Evolutionary conservation across 2,888 invertebrate genomes (phyloP), one percentile per base, ranked within the genome.

Genomic region (Epistrophe grossulariae): DNA sequence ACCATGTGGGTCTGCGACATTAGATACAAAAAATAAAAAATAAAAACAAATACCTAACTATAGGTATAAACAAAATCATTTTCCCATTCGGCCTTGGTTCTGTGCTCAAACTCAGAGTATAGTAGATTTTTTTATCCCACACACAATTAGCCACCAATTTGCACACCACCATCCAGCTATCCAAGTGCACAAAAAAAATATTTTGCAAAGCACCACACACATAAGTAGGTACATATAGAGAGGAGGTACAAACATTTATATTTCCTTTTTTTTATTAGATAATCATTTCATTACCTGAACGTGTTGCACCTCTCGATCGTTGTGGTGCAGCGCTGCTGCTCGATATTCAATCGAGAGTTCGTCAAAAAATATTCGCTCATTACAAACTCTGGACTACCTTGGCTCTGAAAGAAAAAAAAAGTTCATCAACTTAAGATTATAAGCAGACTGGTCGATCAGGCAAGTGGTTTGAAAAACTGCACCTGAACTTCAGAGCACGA

Each of bases 141-240:
- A 83, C 83, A 87, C 87, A 87, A 87, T 87, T 87, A 87, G 87
- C 79, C 74, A 60, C 57, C 87, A 79, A 87, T 87, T 87, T 87
- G 83, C 83, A 68, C 82, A 57, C 52, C 28, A 45, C n/a, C 59
- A 77, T 48, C 48, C 50, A 72, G 0, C 31, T 2, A 35, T 7
- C 35, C 35, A 7, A 35, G 35, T 35, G 35, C 35, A 64, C 74
- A 38, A 19, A 19, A 19, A 79, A 57, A 17, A 45, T 35, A 55
- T 35, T 24, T 52, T 40, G 19, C 57, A 19, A 35, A 4, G 8
- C 35, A 35, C 40, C 35, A 35, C 40, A 50, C 45, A 48, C 28
- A n/a, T 31, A 71, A 24, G 48, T 68, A 52, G 52, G 38, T 35
- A n/a, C 24, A 3, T 24, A 24, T 24, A 24, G 24, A 24, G 24